These are phyloP conservation scores for Spinibarbus caldwelli DNA, from an alignment of 2,797 vertebrate species.

Conservation along the genomic window DNA sequence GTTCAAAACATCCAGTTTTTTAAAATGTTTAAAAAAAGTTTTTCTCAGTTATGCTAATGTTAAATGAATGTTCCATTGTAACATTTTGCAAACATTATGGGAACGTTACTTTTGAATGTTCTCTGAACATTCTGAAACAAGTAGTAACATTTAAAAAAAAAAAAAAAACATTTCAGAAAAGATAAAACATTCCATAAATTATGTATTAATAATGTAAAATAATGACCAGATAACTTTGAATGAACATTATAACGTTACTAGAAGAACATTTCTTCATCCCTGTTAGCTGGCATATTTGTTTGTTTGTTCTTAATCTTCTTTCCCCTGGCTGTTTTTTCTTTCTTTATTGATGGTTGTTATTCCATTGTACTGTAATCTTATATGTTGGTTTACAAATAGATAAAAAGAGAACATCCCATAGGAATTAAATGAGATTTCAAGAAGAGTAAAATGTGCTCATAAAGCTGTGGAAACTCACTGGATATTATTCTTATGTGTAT, in stretches of 20 bases:
- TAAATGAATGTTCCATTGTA: background rate
- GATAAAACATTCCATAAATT: background rate
- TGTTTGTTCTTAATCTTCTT: background rate
- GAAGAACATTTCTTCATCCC: background rate
- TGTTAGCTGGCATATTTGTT: background rate
- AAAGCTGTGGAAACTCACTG: background rate
- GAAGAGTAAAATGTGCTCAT: background rate
- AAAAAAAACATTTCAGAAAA: background rate
- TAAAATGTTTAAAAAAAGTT: too few relatives aligned
- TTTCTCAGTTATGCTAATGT: background rate
- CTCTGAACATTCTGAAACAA: background rate
- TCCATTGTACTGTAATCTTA: too few relatives aligned
- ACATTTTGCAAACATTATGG: background rate
- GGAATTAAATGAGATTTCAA: background rate
- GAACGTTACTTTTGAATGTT: background rate
- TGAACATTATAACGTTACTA: too few relatives aligned
- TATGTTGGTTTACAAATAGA: too few relatives aligned
- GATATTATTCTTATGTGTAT: background rate
- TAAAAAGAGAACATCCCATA: background rate
- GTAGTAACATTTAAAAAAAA: background rate
- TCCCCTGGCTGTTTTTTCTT: too few relatives aligned
- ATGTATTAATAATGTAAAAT: background rate
- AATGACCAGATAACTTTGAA: background rate
- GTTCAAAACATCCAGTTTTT: background rate
- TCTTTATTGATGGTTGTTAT: too few relatives aligned